Evolutionary conservation across 1,140 invertebrate species (phyloP).

Genomic region (Lordiphosa mommai): DNA sequence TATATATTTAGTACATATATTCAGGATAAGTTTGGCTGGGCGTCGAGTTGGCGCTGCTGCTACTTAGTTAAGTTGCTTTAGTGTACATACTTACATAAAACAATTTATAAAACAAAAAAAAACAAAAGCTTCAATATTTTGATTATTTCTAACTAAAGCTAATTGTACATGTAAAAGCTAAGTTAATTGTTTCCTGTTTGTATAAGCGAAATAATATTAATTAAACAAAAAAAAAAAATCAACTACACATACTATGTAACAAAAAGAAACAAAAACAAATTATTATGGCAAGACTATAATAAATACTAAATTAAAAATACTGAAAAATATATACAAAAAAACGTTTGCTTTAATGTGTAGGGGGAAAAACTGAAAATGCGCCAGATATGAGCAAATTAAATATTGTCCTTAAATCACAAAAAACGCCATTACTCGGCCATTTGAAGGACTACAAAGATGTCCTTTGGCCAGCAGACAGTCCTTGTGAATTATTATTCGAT

Average conservation of each 20-base stretch:
- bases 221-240: slow-evolving; percentile 34
- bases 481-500: no score
- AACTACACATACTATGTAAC: slow-evolving; percentile 42
- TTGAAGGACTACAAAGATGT: no score
- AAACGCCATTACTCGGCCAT: no score
- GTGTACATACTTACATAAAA: slow-evolving; percentile 53
- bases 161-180: slow-evolving; percentile 66
- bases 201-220: slow-evolving; percentile 62
- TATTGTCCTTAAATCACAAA: no score
- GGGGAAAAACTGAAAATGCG: no score
- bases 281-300: slow-evolving; percentile 50
- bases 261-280: slow-evolving; percentile 18
- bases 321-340: slow-evolving; percentile 6
- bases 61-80: slow-evolving; percentile 29
- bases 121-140: slow-evolving; percentile 72
- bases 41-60: slow-evolving; percentile 19
- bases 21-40: slow-evolving; percentile 37
- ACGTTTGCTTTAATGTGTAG: background rate
- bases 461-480: no score
- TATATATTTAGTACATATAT: slow-evolving; percentile 52
- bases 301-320: slow-evolving; percentile 43
- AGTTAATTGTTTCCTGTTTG: slow-evolving; percentile 75
- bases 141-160: slow-evolving; percentile 71
- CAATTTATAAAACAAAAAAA: slow-evolving; percentile 42
- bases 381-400: no score